These are phyloP conservation scores for Peromyscus melanophrys DNA, from an alignment of 2,797 vertebrate species.

Conservation along the genomic window DNA sequence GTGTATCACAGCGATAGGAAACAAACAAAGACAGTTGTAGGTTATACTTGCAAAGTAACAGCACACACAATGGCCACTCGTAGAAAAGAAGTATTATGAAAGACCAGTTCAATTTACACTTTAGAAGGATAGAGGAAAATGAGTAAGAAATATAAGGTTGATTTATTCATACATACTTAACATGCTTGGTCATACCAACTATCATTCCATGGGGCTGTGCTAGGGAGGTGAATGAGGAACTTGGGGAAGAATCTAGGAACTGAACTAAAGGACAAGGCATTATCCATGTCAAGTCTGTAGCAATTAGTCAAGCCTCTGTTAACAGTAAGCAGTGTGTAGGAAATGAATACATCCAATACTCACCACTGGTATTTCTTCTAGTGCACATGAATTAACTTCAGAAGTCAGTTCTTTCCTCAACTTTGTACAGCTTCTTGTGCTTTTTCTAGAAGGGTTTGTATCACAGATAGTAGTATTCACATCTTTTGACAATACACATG, in stretches of 20 bases:
- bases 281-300: neutral
- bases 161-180: neutral
- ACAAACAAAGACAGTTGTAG: neutral
- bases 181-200: neutral
- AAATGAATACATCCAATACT: conserved; percentile 69
- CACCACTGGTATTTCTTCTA: conserved; percentile 72
- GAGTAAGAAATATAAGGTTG: neutral
- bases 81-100: neutral
- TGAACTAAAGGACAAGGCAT: neutral
- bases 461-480: conserved; percentile 62
- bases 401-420: conserved; percentile 74
- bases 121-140: neutral
- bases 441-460: conserved; percentile 77
- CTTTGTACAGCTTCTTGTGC: conserved; percentile 70
- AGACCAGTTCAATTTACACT: neutral
- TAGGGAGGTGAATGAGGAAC: neutral
- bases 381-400: conserved; percentile 62
- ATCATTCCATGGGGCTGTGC: neutral
- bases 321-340: neutral
- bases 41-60: neutral
- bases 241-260: neutral
- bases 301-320: neutral
- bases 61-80: neutral
- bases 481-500: conserved; percentile 72
- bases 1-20: neutral